phyloP scores from a whole-genome alignment of 2,797 vertebrate genomes.

The Hapalemur alaotrensis region DNA sequence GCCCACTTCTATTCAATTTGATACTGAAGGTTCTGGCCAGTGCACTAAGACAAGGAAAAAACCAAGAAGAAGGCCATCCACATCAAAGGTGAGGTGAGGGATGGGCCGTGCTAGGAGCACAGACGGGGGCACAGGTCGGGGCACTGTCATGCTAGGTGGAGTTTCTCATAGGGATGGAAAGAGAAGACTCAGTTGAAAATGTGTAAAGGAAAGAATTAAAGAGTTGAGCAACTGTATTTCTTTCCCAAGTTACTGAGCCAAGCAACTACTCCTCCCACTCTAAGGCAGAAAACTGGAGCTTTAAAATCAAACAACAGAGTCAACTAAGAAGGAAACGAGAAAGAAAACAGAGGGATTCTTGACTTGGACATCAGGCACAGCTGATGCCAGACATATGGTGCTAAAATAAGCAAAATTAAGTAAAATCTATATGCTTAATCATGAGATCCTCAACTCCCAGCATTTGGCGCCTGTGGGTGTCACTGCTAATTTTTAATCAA shows the following conservation, averaged over 20 bases:
- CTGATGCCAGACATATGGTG: not conserved
- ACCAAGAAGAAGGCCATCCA: not conserved
- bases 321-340: not conserved
- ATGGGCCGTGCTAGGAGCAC: not conserved
- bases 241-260: not conserved
- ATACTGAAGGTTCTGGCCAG: not conserved
- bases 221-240: accelerated
- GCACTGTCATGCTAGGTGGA: not conserved
- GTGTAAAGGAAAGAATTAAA: not conserved
- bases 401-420: not conserved
- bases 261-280: accelerated
- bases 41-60: not conserved
- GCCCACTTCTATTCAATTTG: not conserved
- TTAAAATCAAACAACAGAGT: not conserved
- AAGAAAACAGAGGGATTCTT: not conserved
- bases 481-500: not conserved
- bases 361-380: too few relatives aligned
- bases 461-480: not conserved
- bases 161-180: not conserved
- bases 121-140: not conserved
- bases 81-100: not conserved
- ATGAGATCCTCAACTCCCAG: not conserved
- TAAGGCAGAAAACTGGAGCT: not conserved
- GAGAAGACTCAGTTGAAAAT: not conserved
- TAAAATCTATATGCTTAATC: not conserved